Base-by-base conservation (phyloP, 1,140 invertebrate genomes). In the Brachionus angularis region DNA sequence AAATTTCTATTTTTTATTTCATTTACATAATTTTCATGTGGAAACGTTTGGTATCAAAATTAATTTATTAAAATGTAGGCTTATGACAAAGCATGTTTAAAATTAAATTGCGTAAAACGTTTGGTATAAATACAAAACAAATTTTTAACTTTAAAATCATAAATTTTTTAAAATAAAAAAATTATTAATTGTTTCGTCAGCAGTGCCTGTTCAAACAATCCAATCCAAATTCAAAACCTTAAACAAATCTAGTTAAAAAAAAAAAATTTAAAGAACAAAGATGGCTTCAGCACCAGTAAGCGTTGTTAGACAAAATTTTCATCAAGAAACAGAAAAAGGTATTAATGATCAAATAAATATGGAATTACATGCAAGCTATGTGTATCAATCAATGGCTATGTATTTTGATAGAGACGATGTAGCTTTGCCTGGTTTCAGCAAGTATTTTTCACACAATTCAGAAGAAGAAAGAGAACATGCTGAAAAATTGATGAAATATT, bases 401-500 rank as follows among this genome's bases (percentile, higher is more conserved):
- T 84, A 89, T 77, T 90, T 89, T 76, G 84, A 89, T 75, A 84
- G 88, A 36, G 85, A 87, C 73, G 88, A 90, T 77, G 84, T 90
- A 5, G 88, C 88, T 27, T 78, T 89, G 3, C 90, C 89, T 16
- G 93, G 92, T 16, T 91, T 96, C 76, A 86, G 89, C 5, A 91
- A 95, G 75, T 83, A 91, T 73, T 93, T 95, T 84, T 87, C 91
- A 76, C 86, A 91, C 39, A 86, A 87, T 42, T 90, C 91, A 1
- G 85, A 84, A 29, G 92, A 96, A 80, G 93, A 96, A 80, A 85
- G 91, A 27, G 85, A 90, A 72, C 93, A 96, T 79, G 92, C 91
- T 0, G 87, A 91, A 75, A 91, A 91, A 78, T 83, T 96, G 31
- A 89, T 96, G 47, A 87, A 91, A 67, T 96, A 96, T 80, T 80